These are phyloP conservation scores for Platycheirus albimanus DNA, from an alignment of 2,888 invertebrate species.

Conservation along the genomic window DNA sequence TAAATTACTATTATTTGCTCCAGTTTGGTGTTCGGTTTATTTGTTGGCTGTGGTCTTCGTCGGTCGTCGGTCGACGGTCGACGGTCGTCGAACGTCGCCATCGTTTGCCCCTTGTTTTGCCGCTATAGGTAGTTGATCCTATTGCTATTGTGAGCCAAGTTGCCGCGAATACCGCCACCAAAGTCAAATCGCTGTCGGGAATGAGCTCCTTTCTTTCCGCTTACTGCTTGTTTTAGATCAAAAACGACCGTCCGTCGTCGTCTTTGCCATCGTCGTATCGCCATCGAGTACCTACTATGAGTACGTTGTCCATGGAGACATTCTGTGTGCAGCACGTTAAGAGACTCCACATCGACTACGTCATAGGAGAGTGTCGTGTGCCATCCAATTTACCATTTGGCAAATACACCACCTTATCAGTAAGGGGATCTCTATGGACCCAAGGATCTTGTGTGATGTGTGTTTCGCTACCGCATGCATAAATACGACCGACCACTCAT, in stretches of 20 bases:
- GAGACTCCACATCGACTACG: slow-evolving; percentile 38
- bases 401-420: slow-evolving; percentile 72
- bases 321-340: slow-evolving; percentile 38
- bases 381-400: slow-evolving; percentile 74
- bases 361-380: slow-evolving; percentile 74
- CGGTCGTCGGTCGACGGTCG: too few relatives aligned
- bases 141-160: slow-evolving; percentile 27
- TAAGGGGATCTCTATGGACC: slow-evolving; percentile 71
- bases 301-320: slow-evolving; percentile 12
- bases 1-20: slow-evolving; percentile 74
- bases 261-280: too few relatives aligned
- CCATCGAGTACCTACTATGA: neutral
- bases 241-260: slow-evolving; percentile 52
- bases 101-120: slow-evolving; percentile 23
- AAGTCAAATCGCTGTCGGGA: slow-evolving; percentile 40
- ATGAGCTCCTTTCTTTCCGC: slow-evolving; percentile 69
- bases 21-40: slow-evolving; percentile 73
- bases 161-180: slow-evolving; percentile 28
- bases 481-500: slow-evolving; percentile 62
- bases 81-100: too few relatives aligned
- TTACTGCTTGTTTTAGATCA: slow-evolving; percentile 61
- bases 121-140: slow-evolving; percentile 42
- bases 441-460: slow-evolving; percentile 69
- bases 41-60: slow-evolving; percentile 61
- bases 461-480: slow-evolving; percentile 70